A percentile compares a stretch with the other conserved stretches of the same genome.
These are phyloP conservation scores for Scomberomorus guttatus DNA, from an alignment of 2,797 vertebrate species.

Conservation along the genomic window DNA sequence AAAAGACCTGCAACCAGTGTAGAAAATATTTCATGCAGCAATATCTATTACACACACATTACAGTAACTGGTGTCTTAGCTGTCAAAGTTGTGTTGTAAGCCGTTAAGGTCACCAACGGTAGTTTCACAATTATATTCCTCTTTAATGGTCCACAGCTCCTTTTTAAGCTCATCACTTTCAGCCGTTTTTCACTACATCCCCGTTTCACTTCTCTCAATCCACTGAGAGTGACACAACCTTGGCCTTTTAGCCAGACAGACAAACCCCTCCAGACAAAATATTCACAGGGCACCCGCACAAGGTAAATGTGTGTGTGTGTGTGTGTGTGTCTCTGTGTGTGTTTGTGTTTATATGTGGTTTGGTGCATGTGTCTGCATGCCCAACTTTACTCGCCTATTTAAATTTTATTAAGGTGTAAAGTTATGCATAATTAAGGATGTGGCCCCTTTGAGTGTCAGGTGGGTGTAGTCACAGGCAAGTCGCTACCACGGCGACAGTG, in stretches of 20 bases:
- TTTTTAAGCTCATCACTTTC: constrained; percentile 27
- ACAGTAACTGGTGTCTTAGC: too few species aligned
- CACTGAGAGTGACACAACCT: constrained; percentile 22
- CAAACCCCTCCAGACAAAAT: constrained; percentile 29
- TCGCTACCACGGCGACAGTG: too few species aligned
- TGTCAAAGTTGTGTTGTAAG: neutral
- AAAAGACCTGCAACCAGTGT: neutral
- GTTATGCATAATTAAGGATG: too few species aligned
- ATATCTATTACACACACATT: neutral
- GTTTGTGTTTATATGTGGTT: neutral
- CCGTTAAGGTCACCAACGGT: neutral
- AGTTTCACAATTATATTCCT: constrained; percentile 44
- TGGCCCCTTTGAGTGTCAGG: too few species aligned
- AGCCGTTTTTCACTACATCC: constrained; percentile 46
- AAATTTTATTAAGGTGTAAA: too few species aligned
- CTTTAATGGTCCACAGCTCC: constrained; percentile 21
- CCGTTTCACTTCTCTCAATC: constrained; percentile 55
- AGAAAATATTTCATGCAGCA: neutral
- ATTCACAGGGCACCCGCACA: constrained; percentile 45
- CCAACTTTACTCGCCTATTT: too few species aligned
- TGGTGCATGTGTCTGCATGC: neutral
- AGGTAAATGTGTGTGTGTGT: neutral
- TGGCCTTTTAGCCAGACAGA: constrained; percentile 25
- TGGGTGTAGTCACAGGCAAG: too few species aligned
- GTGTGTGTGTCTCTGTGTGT: neutral